Conservation (phyloP, 2,113 vertebrate genomes). For the Redunca redunca region DNA sequence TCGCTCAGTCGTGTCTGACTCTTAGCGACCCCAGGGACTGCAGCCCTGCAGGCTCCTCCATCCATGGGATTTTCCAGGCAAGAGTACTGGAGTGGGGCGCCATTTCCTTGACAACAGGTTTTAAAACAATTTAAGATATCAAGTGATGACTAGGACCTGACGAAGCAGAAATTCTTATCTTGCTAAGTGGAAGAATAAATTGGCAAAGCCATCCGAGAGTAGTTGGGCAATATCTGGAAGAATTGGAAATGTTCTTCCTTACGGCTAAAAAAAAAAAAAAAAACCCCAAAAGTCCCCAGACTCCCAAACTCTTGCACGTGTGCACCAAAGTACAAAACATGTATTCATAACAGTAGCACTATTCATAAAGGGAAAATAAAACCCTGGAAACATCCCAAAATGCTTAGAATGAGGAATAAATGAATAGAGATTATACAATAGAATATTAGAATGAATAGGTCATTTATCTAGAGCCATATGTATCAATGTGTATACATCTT, state of each 20-base stretch:
- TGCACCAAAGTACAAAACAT: not conserved
- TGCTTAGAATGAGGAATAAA: not conserved
- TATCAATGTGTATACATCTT: not conserved
- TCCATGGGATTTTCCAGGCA: no score
- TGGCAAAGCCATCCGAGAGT: not conserved
- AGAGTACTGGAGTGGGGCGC: no score
- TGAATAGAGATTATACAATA: not conserved
- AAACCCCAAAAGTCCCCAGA: accelerated
- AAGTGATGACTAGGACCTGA: not conserved
- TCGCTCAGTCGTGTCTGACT: no score
- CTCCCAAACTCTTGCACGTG: not conserved
- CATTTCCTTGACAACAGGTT: not conserved
- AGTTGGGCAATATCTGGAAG: not conserved
- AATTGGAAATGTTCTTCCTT: not conserved
- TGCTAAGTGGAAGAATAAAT: not conserved
- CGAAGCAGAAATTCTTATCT: not conserved
- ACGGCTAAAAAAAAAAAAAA: not conserved
- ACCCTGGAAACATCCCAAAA: not conserved
- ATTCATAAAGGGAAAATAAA: not conserved
- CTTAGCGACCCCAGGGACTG: no score
- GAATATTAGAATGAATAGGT: not conserved
- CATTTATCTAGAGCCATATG: not conserved
- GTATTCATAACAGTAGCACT: not conserved
- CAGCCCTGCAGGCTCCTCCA: no score
- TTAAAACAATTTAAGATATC: not conserved